A percentile compares a stretch with the other conserved stretches of the same genome.
These are phyloP conservation scores for Anticlea derivata DNA, from an alignment of 2,888 invertebrate species.

Conservation along the genomic window DNA sequence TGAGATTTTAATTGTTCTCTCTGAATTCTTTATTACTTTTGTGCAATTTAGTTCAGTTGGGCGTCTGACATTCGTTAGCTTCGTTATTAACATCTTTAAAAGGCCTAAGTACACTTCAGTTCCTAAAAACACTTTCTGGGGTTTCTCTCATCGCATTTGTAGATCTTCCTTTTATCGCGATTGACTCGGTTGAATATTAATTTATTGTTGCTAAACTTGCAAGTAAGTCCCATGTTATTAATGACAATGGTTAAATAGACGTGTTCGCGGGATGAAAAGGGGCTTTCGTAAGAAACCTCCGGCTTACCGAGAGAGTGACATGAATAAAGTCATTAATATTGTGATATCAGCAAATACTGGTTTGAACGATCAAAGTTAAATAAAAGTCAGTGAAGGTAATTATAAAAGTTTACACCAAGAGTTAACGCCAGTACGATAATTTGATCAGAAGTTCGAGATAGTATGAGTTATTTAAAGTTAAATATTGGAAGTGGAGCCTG, in stretches of 20 bases:
- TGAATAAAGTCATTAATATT: slow-evolving; percentile 42
- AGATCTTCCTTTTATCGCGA: slow-evolving; percentile 1
- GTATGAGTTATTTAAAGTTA: slow-evolving; percentile 43
- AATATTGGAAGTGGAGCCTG: slow-evolving; percentile 53
- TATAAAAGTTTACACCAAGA: slow-evolving; percentile 32
- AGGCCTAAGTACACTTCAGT: too few relatives aligned
- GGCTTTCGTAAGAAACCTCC: slow-evolving; percentile 37
- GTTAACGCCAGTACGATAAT: slow-evolving; percentile 35
- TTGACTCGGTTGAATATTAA: slow-evolving; percentile 1
- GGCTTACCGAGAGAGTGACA: slow-evolving; percentile 34
- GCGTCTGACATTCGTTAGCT: slow-evolving; percentile 20
- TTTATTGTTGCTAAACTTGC: slow-evolving; percentile 31
- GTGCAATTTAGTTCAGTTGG: slow-evolving; percentile 30
- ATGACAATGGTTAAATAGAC: slow-evolving; percentile 46
- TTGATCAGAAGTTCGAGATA: slow-evolving; percentile 42
- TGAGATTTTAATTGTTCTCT: slow-evolving; percentile 51
- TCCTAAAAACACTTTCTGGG: background rate
- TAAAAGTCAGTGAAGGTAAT: slow-evolving; percentile 32
- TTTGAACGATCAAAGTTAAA: slow-evolving; percentile 20
- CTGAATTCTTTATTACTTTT: slow-evolving; percentile 46
- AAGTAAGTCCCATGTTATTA: slow-evolving; percentile 47
- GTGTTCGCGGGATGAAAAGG: slow-evolving; percentile 33
- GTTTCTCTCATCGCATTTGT: background rate
- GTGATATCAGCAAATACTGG: slow-evolving; percentile 38
- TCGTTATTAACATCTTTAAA: slow-evolving; percentile 12